These are phyloP conservation scores for Corythornis leucogaster DNA, from an alignment of 2,797 vertebrate genomes.

Conservation along the genomic window DNA sequence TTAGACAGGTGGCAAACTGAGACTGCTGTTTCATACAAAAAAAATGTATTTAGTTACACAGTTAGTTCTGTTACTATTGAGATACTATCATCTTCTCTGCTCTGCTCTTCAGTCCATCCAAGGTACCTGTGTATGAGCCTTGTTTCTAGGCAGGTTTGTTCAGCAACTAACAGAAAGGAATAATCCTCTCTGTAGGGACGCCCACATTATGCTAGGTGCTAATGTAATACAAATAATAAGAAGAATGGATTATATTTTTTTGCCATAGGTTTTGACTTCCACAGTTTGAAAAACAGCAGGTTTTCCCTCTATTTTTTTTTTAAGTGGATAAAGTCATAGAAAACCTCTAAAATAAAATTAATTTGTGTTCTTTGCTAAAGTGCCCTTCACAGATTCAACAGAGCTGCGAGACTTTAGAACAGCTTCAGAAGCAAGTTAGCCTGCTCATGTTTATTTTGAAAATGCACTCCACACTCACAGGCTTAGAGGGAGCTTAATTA, in stretches of 20 bases:
- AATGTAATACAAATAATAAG: neutral
- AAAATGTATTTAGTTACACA: slow-evolving; percentile 9
- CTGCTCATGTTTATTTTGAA: slow-evolving; percentile 66
- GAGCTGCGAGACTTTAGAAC: slow-evolving; percentile 12
- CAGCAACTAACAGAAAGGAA: neutral
- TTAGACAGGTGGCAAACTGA: slow-evolving; percentile 72
- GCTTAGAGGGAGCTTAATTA: slow-evolving; percentile 70
- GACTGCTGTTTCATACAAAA: slow-evolving; percentile 49
- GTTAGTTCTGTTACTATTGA: slow-evolving; percentile 2
- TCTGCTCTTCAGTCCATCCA: neutral
- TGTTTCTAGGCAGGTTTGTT: neutral
- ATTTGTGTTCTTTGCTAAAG: slow-evolving; percentile 11
- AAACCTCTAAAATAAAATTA: neutral
- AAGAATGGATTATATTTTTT: neutral
- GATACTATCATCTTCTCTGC: neutral
- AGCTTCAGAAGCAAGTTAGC: slow-evolving; percentile 35
- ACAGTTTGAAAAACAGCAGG: neutral
- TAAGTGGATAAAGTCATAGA: neutral
- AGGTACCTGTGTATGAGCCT: neutral
- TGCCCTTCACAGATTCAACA: slow-evolving; percentile 9
- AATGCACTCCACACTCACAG: slow-evolving; percentile 48
- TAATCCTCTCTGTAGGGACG: neutral
- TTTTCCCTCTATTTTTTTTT: neutral
- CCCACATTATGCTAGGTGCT: neutral
- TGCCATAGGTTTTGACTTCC: neutral